A percentile compares a stretch with the other conserved stretches of the same genome.
Evolutionary conservation across 2,797 vertebrate genomes (phyloP).

Genomic region (Poeciliopsis presidionis): DNA sequence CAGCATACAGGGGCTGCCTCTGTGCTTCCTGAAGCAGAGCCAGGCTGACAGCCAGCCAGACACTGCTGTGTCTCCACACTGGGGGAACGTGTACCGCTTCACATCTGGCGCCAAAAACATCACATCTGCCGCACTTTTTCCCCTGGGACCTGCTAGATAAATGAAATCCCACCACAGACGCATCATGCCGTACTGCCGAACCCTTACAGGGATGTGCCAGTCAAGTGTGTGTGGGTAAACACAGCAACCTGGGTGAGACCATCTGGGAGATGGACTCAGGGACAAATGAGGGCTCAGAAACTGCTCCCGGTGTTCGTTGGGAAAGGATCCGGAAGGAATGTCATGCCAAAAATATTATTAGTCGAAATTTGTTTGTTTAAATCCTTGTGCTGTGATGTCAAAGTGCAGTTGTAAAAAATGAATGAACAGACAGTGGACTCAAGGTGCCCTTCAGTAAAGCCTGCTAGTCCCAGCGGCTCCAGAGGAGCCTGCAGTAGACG

Average conservation of each 20-base stretch:
- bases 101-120: slow-evolving; percentile 75
- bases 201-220: slow-evolving; percentile 41
- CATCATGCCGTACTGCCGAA: slow-evolving; percentile 36
- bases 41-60: slow-evolving; percentile 69
- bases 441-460: slow-evolving; percentile 65
- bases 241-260: slow-evolving; percentile 38
- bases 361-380: slow-evolving; percentile 36
- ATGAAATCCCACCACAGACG: slow-evolving; percentile 59
- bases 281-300: slow-evolving; percentile 18
- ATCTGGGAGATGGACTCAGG: slow-evolving; percentile 20
- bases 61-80: slow-evolving; percentile 48
- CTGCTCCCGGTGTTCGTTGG: slow-evolving; percentile 12
- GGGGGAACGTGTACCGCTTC: slow-evolving; percentile 58
- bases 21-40: slow-evolving; percentile 60
- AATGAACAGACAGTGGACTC: slow-evolving; percentile 39
- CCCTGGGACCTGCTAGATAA: slow-evolving; percentile 63
- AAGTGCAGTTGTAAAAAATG: slow-evolving; percentile 20
- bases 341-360: slow-evolving; percentile 34
- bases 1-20: slow-evolving; percentile 27
- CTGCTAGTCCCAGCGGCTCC: slow-evolving; percentile 43
- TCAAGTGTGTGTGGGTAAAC: slow-evolving; percentile 52
- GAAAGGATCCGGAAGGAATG: slow-evolving; percentile 10
- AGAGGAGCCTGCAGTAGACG: slow-evolving; percentile 42
- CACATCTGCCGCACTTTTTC: slow-evolving; percentile 72
- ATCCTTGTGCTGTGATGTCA: slow-evolving; percentile 7